Evolutionary conservation across 1,140 invertebrate genomes (phyloP), one percentile per base, ranked within the genome.

Genomic region (Neocloeon triangulifer): DNA sequence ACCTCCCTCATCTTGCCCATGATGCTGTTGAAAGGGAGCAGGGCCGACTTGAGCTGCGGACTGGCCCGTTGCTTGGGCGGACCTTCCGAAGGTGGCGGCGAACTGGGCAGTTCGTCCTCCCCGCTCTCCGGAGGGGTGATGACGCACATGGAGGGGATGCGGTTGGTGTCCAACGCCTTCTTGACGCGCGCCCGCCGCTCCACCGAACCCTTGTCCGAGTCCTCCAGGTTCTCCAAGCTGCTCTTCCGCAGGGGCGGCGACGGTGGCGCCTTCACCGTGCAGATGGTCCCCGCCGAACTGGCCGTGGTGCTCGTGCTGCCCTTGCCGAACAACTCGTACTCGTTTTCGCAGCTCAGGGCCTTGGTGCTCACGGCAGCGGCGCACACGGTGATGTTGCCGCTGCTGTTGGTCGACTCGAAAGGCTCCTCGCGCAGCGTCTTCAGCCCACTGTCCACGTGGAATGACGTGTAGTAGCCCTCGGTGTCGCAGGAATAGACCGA

Each of bases 401-500:
- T 34, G 34, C 23, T 28, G 25, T 33, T 28, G 28, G 35, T 21
- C 15, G 55, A 48, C 37, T 12, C 38, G 39, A 21, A 25, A 47
- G 79, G 78, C 52, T 82, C 76, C 50, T 81, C 77, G 48, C 75
- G 73, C 10, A 78, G 51, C 0, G 75, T 80, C 49, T 85, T 84
- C 25, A 94, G 51, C 2, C 88, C 89, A 33, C 82, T 89, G 51
- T 95, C 89, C 60, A 88, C 73, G 49, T 94, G 85, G 58, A 95
- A 94, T 8, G 85, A 92, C 0, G 89, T 95, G 51, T 92, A 95
- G 51, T 94, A 95, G 8, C 89, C 88, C 53, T 94, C 89, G 9
- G 86, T 89, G 48, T 95, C 89, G 44, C 86, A 85, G 4, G 85
- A 91, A 52, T 89, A 92, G 26, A 85, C 80, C 0, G 85, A 91